phyloP scores from a whole-genome alignment of 2,797 vertebrate species.

The Sarcoramphus papa region DNA sequence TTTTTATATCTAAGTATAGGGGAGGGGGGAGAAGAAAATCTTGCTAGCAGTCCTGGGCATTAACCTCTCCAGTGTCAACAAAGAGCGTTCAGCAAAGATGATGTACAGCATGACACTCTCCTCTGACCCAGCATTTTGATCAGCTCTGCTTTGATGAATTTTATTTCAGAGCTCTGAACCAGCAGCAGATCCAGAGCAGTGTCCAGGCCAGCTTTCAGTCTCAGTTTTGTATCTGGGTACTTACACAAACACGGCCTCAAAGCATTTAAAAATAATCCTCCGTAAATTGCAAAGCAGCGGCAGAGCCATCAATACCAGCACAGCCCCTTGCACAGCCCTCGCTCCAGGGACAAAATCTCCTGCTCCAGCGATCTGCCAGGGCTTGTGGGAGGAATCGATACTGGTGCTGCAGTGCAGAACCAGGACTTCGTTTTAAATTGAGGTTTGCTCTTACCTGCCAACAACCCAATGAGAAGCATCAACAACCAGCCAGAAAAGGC shows the following conservation, averaged over 20 bases:
- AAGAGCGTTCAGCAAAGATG: background rate
- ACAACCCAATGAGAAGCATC: conserved; percentile 92
- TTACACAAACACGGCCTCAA: background rate
- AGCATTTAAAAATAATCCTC: background rate
- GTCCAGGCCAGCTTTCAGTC: background rate
- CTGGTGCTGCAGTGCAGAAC: background rate
- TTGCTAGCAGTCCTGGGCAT: background rate
- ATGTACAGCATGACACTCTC: background rate
- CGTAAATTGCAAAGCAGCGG: background rate
- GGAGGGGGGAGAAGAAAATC: background rate
- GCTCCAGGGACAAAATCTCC: background rate
- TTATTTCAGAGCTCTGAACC: background rate
- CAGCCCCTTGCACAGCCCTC: background rate
- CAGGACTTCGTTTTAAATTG: rapidly evolving
- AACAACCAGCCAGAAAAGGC: conserved; percentile 95
- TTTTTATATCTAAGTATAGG: background rate
- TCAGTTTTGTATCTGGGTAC: background rate
- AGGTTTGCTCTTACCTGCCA: conserved; percentile 81
- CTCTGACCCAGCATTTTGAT: background rate
- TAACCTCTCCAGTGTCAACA: rapidly evolving
- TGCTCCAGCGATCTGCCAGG: background rate
- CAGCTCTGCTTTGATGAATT: background rate
- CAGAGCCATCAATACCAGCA: background rate
- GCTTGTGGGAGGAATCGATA: rapidly evolving
- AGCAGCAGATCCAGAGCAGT: background rate